phyloP scores from a whole-genome alignment of 2,113 vertebrate genomes.

The Myotis davidii region DNA sequence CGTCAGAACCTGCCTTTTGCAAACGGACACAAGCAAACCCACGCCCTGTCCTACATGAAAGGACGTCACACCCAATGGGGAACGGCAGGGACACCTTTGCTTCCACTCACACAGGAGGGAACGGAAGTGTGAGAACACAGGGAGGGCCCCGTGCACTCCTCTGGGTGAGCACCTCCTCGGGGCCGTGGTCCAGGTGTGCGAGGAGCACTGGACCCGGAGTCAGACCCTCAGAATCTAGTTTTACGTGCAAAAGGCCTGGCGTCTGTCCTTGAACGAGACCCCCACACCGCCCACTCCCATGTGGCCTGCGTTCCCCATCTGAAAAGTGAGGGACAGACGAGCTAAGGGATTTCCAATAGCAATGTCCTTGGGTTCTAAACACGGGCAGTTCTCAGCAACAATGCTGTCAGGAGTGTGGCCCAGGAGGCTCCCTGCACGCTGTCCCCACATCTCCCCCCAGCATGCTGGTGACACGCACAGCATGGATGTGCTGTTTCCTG shows the following conservation, averaged over 20 bases:
- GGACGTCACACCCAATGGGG: not conserved
- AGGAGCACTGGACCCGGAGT: not conserved
- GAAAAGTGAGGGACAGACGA: not conserved
- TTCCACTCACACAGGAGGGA: not conserved
- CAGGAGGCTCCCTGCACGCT: not conserved
- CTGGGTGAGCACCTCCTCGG: not conserved
- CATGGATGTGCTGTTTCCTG: not conserved
- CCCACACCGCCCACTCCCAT: not conserved
- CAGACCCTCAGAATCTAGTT: not conserved
- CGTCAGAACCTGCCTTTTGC: not conserved
- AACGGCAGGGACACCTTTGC: not conserved
- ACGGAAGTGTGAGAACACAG: accelerated
- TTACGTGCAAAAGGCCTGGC: not conserved
- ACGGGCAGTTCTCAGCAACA: not conserved
- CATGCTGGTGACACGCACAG: not conserved
- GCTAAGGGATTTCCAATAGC: not conserved
- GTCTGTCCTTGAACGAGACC: not conserved
- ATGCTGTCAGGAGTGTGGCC: accelerated
- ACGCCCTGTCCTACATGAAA: not conserved
- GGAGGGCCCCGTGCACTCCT: no score
- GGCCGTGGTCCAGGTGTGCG: not conserved
- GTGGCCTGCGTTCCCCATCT: not conserved
- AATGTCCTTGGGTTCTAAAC: not conserved
- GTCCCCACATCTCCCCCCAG: not conserved
- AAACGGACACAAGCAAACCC: not conserved